A percentile compares a stretch with the other conserved stretches of the same genome.
Evolutionary conservation across 2,113 vertebrate genomes (phyloP).

Genomic region (Ginglymostoma cirratum): DNA sequence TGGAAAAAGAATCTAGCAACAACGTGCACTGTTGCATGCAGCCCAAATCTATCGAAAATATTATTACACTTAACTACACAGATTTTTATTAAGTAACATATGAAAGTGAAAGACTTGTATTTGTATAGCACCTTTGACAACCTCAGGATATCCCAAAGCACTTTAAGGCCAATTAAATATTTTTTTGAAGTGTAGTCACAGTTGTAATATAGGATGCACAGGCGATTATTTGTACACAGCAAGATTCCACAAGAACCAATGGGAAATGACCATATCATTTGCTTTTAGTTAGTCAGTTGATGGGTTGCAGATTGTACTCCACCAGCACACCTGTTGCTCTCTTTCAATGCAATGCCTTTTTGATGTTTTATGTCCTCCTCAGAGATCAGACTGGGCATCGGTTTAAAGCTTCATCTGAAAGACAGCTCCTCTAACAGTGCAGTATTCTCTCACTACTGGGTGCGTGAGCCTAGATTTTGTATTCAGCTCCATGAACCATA

Average conservation of each 20-base stretch:
- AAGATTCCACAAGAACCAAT: too few species aligned
- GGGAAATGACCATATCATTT: not conserved
- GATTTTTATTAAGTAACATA: not conserved
- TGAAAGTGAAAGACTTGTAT: not conserved
- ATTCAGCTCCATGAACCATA: too few species aligned
- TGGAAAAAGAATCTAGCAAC: not conserved
- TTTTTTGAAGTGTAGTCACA: not conserved
- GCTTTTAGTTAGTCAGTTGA: not conserved
- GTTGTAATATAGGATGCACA: too few species aligned
- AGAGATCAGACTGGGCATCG: too few species aligned
- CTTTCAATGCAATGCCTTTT: not conserved
- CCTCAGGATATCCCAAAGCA: not conserved
- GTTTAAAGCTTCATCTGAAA: too few species aligned
- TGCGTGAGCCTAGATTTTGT: too few species aligned
- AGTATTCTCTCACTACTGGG: too few species aligned
- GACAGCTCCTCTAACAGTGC: too few species aligned
- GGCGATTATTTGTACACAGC: too few species aligned
- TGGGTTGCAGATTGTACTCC: not conserved
- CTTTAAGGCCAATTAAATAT: too few species aligned
- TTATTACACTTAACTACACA: not conserved
- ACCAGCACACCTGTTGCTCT: not conserved
- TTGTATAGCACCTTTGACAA: not conserved
- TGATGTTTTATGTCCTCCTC: too few species aligned
- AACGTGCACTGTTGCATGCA: not conserved
- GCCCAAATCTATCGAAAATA: not conserved